Evolutionary conservation across 2,888 invertebrate genomes (phyloP), one percentile per base, ranked within the genome.

Genomic region (Neoascia interrupta): DNA sequence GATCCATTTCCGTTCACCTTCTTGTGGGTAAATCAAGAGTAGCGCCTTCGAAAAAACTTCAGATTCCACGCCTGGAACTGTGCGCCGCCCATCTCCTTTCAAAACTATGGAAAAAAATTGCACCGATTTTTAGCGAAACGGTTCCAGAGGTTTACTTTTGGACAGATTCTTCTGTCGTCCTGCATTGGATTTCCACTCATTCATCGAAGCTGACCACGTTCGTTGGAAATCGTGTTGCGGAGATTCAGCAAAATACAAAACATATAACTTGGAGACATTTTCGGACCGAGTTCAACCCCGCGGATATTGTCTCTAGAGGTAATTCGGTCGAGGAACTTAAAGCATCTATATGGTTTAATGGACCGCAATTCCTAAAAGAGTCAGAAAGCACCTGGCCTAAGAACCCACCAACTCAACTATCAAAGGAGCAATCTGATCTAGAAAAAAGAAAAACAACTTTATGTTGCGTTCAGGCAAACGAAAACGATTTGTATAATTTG

Each of bases 51-150:
- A 81, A 73, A 45, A 53, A 63, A 5, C 45, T 26, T 5, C 72
- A 72, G 6, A 16, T 82, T n/a, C 79, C 81, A 0, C 41, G 73
- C 5, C 21, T 83, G n/a, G 75, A 82, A n/a, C 37, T 81, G 1
- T 81, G 70, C 34, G 76, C 47, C 1, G 70, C 79, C 0, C 61
- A 73, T 6, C 41, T 81, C 23, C 15, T 26, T 10, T 13, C 63
- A 0, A 69, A 56, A 39, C 15, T 81, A 11, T 54, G 49, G 53
- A 15, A 16, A 13, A 37, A 68, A 21, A 10, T 79, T 0, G 34
- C 58, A 28, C 21, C 21, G 1, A 34, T 39, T 1, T 39, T 39
- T 6, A 31, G 31, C n/a, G 16, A 15, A 16, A 10, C 49, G 1
- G 11, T 2, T 2, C n/a, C 23, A 18, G 18, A 19, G 5, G 16